Base-by-base conservation (phyloP, 2,113 vertebrate genomes). In the Serinus canaria region DNA sequence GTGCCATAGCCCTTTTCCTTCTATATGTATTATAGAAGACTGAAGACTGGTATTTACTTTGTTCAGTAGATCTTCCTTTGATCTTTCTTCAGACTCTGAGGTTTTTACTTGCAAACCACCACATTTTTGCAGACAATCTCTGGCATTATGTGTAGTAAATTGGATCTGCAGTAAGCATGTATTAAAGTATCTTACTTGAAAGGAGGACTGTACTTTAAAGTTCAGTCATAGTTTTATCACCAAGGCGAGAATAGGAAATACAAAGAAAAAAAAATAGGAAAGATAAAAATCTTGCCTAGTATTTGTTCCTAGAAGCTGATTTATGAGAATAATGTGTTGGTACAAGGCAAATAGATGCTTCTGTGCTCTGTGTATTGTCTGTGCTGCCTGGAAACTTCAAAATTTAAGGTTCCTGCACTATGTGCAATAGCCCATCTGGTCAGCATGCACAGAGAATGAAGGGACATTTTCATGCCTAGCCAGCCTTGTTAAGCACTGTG, bases 51-150 rank as follows among this genome's bases (percentile, higher is more conserved):
- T 91, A 77, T 80, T 91, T 94, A 69, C 70, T 92, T 91, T 82
- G 25, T 76, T 92, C 44, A 37, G 64, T 75, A 49, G 68, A 64
- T 72, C 27, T 96, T 89, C 60, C 66, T 87, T 89, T 94, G 46
- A 60, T 85, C 67, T 80, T 16, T 82, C 66, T 70, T 92, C 46
- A 85, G 37, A 56, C 62, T 79, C 27, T 39, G 46, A 87, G n/a
- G 21, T 43, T 79, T 87, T 85, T 92, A 37, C 37, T 37, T 37
- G 37, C 37, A 37, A 37, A 37, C 37, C 37, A 37, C 37, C 37
- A 37, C 37, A 37, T 37, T 37, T 37, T 37, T 37, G 37, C 37
- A 37, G 37, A 37, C 37, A 37, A 37, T 37, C 37, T 86, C 19
- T 92, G 62, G 28, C 47, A 21, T 33, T 35, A 14, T 33, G 2